Conservation (phyloP, 1,140 invertebrate species). For the Drosophila setifemur region DNA sequence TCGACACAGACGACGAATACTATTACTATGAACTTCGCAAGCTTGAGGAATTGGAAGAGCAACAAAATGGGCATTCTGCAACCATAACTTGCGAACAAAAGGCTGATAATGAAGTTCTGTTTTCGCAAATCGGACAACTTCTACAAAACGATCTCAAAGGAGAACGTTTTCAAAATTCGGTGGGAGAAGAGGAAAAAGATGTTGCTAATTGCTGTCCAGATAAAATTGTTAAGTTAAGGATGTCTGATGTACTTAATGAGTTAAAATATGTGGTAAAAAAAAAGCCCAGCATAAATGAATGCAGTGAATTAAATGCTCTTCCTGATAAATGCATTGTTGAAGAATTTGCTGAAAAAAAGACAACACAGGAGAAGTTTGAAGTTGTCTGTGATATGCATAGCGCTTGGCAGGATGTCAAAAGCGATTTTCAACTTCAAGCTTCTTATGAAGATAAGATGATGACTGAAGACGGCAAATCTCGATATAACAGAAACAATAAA, state of each 20-base stretch:
- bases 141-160: neutral
- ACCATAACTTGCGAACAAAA: conserved; percentile 76
- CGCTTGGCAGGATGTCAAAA: conserved; percentile 79
- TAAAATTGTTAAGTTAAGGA: conserved; percentile 89
- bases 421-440: conserved; percentile 19
- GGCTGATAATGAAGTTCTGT: conserved; percentile 78
- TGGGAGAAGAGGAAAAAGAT: neutral
- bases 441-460: neutral
- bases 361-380: conserved; percentile 35
- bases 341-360: conserved; percentile 3
- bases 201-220: conserved; percentile 84
- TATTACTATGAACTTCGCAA: conserved; percentile 94
- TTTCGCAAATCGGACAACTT: conserved; percentile 72
- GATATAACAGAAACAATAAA: neutral
- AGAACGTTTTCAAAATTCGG: neutral
- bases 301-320: neutral
- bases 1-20: conserved; percentile 96
- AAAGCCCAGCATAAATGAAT: conserved; percentile 7
- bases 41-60: conserved; percentile 92
- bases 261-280: conserved; percentile 87
- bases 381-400: conserved; percentile 78
- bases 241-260: conserved; percentile 90
- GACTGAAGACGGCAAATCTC: neutral
- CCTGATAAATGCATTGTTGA: neutral
- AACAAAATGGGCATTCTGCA: conserved; percentile 83